Evolutionary conservation across 1,140 invertebrate species (phyloP).

Genomic region (Octopus bimaculoides): DNA sequence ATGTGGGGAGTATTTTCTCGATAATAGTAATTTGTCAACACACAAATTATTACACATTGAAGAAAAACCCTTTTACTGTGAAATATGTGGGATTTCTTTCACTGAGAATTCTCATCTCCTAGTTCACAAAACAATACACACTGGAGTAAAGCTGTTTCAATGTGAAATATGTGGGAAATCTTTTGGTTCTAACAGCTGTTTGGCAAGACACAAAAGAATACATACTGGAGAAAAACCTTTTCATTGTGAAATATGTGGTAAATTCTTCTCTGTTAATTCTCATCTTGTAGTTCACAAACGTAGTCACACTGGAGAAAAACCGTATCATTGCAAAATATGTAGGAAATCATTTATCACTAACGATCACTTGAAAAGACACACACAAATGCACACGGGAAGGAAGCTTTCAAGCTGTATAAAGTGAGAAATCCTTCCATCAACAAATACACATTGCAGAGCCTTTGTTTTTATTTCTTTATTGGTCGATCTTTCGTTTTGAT

Average conservation of each 20-base stretch:
- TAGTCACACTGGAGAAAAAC: neutral
- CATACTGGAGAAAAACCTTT: neutral
- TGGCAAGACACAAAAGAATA: neutral
- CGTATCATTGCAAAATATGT: neutral
- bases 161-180: constrained; percentile 51
- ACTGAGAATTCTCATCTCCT: constrained; percentile 12
- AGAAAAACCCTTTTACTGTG: constrained; percentile 75
- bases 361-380: too few species aligned
- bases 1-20: constrained; percentile 61
- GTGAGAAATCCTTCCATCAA: too few species aligned
- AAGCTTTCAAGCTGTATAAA: too few species aligned
- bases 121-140: constrained; percentile 49
- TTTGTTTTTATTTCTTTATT: too few species aligned
- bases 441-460: too few species aligned
- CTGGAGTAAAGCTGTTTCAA: constrained; percentile 44
- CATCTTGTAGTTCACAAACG: neutral
- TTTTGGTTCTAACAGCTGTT: constrained; percentile 15
- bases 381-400: too few species aligned
- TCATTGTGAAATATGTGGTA: neutral
- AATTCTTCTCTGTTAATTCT: neutral
- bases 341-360: too few species aligned
- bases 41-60: constrained; percentile 83
- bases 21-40: constrained; percentile 42
- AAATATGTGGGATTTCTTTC: constrained; percentile 64
- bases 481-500: too few species aligned